Percentiles rank a stretch among this genome's conserved stretches.
Evolutionary conservation across 2,888 invertebrate species (phyloP).

Genomic region (Lasioglossum villosulum): DNA sequence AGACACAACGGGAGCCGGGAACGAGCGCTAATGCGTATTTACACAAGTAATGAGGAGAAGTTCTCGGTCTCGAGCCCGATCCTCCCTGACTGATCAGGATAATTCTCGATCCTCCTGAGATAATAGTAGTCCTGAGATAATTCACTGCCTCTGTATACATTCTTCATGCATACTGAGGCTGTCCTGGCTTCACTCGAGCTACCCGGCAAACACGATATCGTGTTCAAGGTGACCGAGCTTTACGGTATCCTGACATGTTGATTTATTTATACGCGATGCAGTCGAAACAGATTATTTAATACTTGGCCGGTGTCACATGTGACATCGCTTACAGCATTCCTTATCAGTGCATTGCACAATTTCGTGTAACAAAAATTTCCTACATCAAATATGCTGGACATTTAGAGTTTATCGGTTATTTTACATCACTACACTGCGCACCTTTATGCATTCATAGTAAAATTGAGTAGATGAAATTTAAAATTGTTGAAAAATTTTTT

Average conservation of each 20-base stretch:
- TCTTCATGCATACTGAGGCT: background rate
- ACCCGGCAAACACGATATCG: background rate
- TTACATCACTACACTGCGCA: too few relatives aligned
- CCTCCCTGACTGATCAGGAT: background rate
- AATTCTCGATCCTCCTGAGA: background rate
- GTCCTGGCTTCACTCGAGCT: background rate
- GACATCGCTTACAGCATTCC: background rate
- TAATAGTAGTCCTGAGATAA: constrained; percentile 13
- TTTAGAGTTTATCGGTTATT: too few relatives aligned
- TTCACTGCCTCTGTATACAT: background rate
- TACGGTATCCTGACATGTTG: background rate
- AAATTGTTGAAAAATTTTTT: too few relatives aligned
- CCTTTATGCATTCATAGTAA: too few relatives aligned
- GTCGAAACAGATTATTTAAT: background rate
- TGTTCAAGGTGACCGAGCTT: background rate
- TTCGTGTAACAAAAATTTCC: background rate
- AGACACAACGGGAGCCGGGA: constrained; percentile 11
- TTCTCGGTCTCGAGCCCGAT: constrained; percentile 24
- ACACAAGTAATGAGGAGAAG: constrained; percentile 46
- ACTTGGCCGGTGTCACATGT: background rate
- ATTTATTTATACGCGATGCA: background rate
- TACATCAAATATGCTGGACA: background rate
- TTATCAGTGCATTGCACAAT: background rate
- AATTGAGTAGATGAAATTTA: too few relatives aligned
- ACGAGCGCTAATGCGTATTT: constrained; percentile 40